Evolutionary conservation across 2,797 vertebrate genomes (phyloP).

Genomic region (Selene dorsalis): DNA sequence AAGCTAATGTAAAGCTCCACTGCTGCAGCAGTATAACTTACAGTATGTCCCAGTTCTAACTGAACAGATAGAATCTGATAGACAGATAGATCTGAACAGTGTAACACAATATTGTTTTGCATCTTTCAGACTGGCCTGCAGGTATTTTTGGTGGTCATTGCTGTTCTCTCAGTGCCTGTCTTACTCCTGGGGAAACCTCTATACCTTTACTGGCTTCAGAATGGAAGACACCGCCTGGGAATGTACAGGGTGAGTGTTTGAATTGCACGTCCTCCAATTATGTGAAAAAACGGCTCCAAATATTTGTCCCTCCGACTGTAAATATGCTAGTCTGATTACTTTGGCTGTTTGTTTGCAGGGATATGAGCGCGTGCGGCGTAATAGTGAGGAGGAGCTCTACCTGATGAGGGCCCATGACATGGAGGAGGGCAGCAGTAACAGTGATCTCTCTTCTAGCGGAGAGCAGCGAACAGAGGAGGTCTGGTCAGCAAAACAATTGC

Average conservation of each 20-base stretch:
- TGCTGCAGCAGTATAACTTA: background rate
- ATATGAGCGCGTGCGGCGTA: slow-evolving; percentile 91
- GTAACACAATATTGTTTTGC: background rate
- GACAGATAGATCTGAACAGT: too few species aligned
- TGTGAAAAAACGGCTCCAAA: background rate
- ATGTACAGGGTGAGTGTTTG: slow-evolving; percentile 88
- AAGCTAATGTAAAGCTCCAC: background rate
- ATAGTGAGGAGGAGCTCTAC: slow-evolving; percentile 93
- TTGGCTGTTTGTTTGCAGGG: slow-evolving; percentile 75
- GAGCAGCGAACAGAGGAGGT: slow-evolving; percentile 88
- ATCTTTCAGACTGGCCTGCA: slow-evolving; percentile 87
- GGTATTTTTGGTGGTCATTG: slow-evolving; percentile 87
- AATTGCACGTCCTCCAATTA: background rate
- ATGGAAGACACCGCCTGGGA: slow-evolving; percentile 84
- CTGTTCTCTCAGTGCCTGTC: slow-evolving; percentile 90
- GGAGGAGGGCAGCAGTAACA: slow-evolving; percentile 88
- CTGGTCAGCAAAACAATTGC: slow-evolving; percentile 11
- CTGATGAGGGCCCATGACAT: slow-evolving; percentile 88
- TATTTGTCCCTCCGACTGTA: slow-evolving; percentile 4
- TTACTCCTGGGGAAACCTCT: slow-evolving; percentile 94
- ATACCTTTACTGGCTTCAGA: slow-evolving; percentile 93
- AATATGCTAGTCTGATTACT: background rate
- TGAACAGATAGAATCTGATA: background rate
- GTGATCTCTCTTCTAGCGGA: slow-evolving; percentile 82
- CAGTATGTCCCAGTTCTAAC: background rate